Evolutionary conservation across 2,888 invertebrate species (phyloP).

Genomic region (Macrosiphum euphorbiae): DNA sequence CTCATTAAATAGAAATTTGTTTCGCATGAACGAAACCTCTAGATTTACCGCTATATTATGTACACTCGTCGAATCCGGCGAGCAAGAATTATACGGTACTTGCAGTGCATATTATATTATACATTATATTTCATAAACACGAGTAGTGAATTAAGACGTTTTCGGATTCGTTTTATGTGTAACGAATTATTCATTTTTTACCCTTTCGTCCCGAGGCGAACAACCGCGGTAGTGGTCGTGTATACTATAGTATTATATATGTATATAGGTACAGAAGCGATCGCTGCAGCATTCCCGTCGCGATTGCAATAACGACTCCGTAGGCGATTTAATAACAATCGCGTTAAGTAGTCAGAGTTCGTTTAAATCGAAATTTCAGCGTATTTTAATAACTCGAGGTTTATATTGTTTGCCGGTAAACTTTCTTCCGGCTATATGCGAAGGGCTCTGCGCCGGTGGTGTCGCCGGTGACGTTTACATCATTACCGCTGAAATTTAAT

Average conservation of each 20-base stretch:
- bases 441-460: background rate
- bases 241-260: background rate
- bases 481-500: slow-evolving; percentile 18
- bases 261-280: background rate
- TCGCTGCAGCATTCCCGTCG: background rate
- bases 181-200: background rate
- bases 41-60: background rate
- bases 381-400: background rate
- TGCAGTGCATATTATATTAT: background rate
- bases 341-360: background rate
- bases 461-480: background rate
- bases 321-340: slow-evolving; percentile 22
- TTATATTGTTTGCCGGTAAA: slow-evolving; percentile 24
- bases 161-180: background rate
- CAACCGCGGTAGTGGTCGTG: background rate
- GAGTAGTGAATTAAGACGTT: background rate
- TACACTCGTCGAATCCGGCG: background rate
- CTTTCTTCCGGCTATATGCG: background rate
- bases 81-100: background rate
- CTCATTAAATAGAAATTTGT: background rate
- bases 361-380: background rate
- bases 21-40: background rate
- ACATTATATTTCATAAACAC: background rate
- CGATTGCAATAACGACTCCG: background rate
- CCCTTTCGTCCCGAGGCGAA: background rate